A percentile compares a stretch with the other conserved stretches of the same genome.
These are phyloP conservation scores for rat (Rattus norvegicus) DNA, from an alignment of 2,113 vertebrate genomes.

Conservation along the genomic window DNA sequence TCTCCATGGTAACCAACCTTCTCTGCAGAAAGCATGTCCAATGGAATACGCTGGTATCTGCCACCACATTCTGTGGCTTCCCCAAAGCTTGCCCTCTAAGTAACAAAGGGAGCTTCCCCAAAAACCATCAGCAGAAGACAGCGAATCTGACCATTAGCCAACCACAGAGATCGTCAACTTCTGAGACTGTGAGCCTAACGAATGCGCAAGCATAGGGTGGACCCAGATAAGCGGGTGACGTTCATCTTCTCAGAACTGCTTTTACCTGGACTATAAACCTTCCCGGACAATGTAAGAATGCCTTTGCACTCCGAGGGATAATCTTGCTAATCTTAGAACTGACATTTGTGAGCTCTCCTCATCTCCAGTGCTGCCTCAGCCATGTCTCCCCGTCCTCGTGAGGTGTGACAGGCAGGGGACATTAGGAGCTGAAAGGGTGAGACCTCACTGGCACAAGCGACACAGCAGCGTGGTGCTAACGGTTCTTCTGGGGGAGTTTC, in stretches of 20 bases:
- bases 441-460: not conserved
- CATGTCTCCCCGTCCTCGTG: not conserved
- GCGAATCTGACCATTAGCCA: constrained; percentile 54
- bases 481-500: not conserved
- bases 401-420: not conserved
- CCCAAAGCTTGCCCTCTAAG: constrained; percentile 62
- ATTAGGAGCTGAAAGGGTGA: not conserved
- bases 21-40: constrained; percentile 87
- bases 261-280: constrained; percentile 41
- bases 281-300: not conserved
- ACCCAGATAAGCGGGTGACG: constrained; percentile 15
- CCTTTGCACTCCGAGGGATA: constrained; percentile 30
- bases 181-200: constrained; percentile 3
- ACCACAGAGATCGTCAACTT: constrained; percentile 16
- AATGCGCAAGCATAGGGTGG: constrained; percentile 16
- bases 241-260: constrained; percentile 71
- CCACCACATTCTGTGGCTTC: constrained; percentile 80
- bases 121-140: not conserved
- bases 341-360: not conserved
- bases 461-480: not conserved
- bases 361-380: not conserved
- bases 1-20: constrained; percentile 87
- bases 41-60: constrained; percentile 85
- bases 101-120: constrained; percentile 64
- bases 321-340: not conserved